phyloP scores from a whole-genome alignment of 2,888 invertebrate species.

The Metellina segmentata region DNA sequence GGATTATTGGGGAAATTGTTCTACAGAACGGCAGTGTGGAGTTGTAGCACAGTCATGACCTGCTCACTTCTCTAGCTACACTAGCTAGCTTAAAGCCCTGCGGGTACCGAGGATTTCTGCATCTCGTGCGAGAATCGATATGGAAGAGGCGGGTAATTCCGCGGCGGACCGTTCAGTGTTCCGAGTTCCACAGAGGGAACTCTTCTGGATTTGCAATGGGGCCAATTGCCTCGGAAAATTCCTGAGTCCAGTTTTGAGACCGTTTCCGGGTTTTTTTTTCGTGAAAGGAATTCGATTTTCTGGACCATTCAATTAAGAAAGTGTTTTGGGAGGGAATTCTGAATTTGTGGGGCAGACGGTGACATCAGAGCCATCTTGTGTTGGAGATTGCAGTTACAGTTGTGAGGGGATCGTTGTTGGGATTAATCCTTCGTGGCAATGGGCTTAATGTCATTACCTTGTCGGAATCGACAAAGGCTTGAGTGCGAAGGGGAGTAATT shows the following conservation, averaged over 20 bases:
- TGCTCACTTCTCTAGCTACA: conserved; percentile 63
- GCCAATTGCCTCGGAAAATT: neutral
- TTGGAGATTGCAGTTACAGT: conserved; percentile 10
- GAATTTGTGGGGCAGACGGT: conserved; percentile 31
- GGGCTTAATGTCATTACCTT: neutral
- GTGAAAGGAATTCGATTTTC: neutral
- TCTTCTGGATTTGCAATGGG: neutral
- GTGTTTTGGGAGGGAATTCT: conserved; percentile 52
- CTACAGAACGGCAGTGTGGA: conserved; percentile 71
- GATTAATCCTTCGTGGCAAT: conserved; percentile 8
- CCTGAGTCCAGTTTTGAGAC: neutral
- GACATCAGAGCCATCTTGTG: conserved; percentile 60
- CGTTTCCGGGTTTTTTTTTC: neutral
- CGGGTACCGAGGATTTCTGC: conserved; percentile 65
- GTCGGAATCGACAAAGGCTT: no score
- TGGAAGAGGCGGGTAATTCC: conserved; percentile 27
- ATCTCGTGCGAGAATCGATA: conserved; percentile 67
- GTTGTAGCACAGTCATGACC: conserved; percentile 41
- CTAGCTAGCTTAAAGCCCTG: conserved; percentile 69
- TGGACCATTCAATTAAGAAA: conserved; percentile 32
- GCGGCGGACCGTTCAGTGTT: conserved; percentile 20
- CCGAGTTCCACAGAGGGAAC: neutral
- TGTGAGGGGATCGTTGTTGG: neutral
- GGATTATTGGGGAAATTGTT: conserved; percentile 35
- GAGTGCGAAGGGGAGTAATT: no score